Evolutionary conservation across 2,113 vertebrate genomes (phyloP), one percentile per base, ranked within the genome.

Genomic region (Limanda limanda): DNA sequence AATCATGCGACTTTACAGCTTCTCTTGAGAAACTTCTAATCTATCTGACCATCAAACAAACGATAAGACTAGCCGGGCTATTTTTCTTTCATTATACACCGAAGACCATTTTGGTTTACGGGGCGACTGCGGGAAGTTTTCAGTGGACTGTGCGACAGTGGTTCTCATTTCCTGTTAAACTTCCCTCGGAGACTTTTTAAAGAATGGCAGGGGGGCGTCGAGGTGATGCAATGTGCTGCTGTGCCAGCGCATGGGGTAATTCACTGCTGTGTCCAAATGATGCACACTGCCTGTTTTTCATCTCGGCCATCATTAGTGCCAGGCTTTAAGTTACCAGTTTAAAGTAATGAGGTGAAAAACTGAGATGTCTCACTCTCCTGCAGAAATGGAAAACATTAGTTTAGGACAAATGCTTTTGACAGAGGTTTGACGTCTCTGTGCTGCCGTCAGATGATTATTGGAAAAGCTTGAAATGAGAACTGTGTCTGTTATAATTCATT

Each of bases 161-260:
- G 31, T 31, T 81, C 63, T 83, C 35, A 83, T 84, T 89, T 86
- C 35, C 72, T 75, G 68, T 25, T 54, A 67, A 87, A 87, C 71
- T 75, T 83, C 77, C 64, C 56, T 57, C 59, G 1, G 61, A 73
- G 68, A 75, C 59, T 35, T 66, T 82, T 63, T 60, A 67, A 65
- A 66, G 61, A 74, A 71, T 57, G 27, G 13, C 58, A 68, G 6
- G 51, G 66, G 61, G 57, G 57, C 54, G 71, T 56, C 14, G 70
- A 74, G 67, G 56, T 74, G 59, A 80, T 78, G 68, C 71, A 23
- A 74, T 35, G 15, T 23, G 48, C 45, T 15, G 40, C 72, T 59
- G 24, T 23, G 62, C 52, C 65, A 80, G 42, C 6, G 2, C 45
- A 54, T 25, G 20, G 2, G 58, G 56, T 71, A 81, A 84, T 82